These are phyloP conservation scores for Eleginops maclovinus DNA, from an alignment of 2,113 vertebrate genomes.

Conservation along the genomic window DNA sequence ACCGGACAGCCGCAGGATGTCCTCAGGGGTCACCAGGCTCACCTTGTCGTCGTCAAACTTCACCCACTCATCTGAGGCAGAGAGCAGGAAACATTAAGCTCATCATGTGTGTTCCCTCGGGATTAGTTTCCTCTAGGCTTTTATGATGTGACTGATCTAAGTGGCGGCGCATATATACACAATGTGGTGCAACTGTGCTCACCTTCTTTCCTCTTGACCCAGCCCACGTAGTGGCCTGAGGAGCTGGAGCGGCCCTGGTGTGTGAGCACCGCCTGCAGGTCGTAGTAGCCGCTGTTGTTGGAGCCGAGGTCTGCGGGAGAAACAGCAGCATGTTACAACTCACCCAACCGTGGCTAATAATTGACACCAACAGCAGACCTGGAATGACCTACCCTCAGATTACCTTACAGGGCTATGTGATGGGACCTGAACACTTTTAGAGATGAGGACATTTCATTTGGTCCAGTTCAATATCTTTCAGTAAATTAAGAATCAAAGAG, in stretches of 20 bases:
- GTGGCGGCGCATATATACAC: too few relatives aligned
- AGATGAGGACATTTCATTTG: background rate
- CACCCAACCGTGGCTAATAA: too few relatives aligned
- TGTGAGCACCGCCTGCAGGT: constrained; percentile 97
- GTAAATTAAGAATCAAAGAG: too few relatives aligned
- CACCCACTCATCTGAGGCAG: constrained; percentile 94
- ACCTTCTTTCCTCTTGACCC: constrained; percentile 99
- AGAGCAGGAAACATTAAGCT: background rate
- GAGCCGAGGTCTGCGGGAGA: constrained; percentile 89
- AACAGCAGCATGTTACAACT: background rate
- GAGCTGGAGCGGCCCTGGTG: constrained; percentile 99
- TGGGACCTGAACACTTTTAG: background rate
- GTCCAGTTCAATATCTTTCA: too few relatives aligned
- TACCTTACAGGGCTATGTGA: too few relatives aligned
- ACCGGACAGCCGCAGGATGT: constrained; percentile 95
- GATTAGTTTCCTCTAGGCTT: background rate
- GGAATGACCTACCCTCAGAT: background rate
- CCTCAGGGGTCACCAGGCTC: constrained; percentile 96
- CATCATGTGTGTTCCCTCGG: background rate
- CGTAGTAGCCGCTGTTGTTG: constrained; percentile 97
- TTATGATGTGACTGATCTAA: background rate
- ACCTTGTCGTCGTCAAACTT: constrained; percentile 99
- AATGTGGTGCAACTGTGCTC: constrained; percentile 15
- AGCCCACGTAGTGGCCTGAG: constrained; percentile 97
- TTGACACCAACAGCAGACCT: background rate